Conservation (phyloP, 2,113 vertebrate species). For the Shinisaurus crocodilurus region DNA sequence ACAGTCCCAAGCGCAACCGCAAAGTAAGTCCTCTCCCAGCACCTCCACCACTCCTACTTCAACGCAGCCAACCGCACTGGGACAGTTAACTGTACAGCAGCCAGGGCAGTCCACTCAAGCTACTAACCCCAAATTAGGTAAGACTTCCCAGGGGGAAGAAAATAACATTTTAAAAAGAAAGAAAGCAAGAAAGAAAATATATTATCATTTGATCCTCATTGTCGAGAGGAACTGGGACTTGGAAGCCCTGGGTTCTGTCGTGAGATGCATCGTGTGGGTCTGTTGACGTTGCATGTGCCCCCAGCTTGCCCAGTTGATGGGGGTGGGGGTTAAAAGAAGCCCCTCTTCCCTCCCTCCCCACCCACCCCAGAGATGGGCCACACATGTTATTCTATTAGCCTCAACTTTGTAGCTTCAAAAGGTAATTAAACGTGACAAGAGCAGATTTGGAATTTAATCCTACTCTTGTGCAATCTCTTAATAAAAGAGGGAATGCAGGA, state of each 20-base stretch:
- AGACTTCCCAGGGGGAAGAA: slow-evolving; percentile 52
- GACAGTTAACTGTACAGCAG: slow-evolving; percentile 74
- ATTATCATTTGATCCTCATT: neutral
- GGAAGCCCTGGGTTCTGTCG: neutral
- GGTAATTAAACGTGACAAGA: neutral
- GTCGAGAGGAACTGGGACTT: slow-evolving; percentile 13
- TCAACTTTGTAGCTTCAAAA: neutral
- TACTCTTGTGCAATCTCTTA: neutral
- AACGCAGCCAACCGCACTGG: slow-evolving; percentile 74
- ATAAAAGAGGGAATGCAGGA: neutral
- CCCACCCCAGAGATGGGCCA: neutral
- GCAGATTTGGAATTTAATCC: neutral
- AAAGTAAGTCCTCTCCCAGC: slow-evolving; percentile 78
- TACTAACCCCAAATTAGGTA: slow-evolving; percentile 81
- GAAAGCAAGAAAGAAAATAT: neutral
- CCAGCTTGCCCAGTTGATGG: slow-evolving; percentile 3
- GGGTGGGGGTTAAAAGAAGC: neutral
- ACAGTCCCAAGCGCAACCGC: slow-evolving; percentile 74
- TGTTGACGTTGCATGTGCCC: neutral
- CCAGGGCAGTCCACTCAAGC: slow-evolving; percentile 75
- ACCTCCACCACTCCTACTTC: slow-evolving; percentile 76
- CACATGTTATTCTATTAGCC: neutral
- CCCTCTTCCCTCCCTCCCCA: neutral
- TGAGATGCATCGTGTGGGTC: neutral
- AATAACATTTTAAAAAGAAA: neutral